Evolutionary conservation across 2,113 vertebrate genomes (phyloP).

Genomic region (Salminus brasiliensis): DNA sequence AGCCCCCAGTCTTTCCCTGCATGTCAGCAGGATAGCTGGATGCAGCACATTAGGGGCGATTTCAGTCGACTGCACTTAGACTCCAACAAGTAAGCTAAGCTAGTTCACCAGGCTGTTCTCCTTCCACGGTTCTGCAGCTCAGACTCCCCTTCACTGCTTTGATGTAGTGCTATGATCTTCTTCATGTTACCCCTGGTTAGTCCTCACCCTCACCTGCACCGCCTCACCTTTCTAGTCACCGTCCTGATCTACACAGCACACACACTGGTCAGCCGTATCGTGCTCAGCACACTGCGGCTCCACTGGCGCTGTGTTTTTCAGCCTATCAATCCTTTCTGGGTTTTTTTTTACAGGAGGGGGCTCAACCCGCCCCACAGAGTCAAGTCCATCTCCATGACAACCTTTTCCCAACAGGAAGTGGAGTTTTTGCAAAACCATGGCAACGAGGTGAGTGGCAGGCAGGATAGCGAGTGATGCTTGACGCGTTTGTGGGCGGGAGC

Average conservation of each 20-base stretch:
- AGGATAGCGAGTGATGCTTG: neutral
- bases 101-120: neutral
- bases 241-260: neutral
- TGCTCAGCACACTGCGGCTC: neutral
- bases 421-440: conserved; percentile 89
- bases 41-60: too few relatives aligned
- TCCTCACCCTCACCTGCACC: neutral
- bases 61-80: neutral
- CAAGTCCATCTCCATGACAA: conserved; percentile 95
- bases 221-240: neutral
- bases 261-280: neutral
- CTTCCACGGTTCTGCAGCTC: neutral
- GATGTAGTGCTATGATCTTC: too few relatives aligned
- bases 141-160: neutral
- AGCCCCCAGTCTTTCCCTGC: neutral
- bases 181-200: neutral
- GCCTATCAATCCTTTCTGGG: conserved; percentile 39
- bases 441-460: conserved; percentile 82
- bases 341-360: conserved; percentile 80
- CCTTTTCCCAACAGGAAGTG: conserved; percentile 90
- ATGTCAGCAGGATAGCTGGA: conserved; percentile 35
- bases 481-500: neutral
- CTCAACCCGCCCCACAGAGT: conserved; percentile 91
- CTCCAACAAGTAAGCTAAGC: neutral
- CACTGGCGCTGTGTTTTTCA: conserved; percentile 1